Base-by-base conservation (phyloP, 2,888 invertebrate species). In the Julus scanicus region DNA sequence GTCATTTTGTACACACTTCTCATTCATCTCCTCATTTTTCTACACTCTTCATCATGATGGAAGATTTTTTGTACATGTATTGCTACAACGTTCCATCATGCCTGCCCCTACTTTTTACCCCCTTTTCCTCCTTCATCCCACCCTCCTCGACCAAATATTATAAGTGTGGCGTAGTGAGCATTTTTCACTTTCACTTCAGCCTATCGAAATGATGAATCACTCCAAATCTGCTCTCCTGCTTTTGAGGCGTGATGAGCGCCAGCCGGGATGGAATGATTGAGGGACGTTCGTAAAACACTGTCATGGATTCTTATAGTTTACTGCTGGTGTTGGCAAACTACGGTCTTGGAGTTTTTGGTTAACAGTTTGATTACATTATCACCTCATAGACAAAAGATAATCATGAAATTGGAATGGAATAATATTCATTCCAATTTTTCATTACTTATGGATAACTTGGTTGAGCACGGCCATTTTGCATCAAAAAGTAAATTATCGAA, bases 161-260 rank as follows among this genome's bases (percentile, higher is more conserved):
- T 63, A n/a, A 63, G 63, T 63, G n/a, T n/a, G n/a, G 63, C 63
- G n/a, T n/a, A 17, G 63, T 2, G 17, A 17, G 5, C 17, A 63
- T 63, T n/a, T 63, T 63, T 63, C 63, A 63, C 63, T 63, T 63
- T 63, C 63, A 63, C 63, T 63, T 63, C 63, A n/a, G 63, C n/a
- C 63, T 63, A 63, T 63, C 63, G 63, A 63, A 63, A 63, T 63
- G 63, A 63, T 63, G 63, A 63, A 63, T 63, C 63, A 63, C n/a
- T 63, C 63, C 1, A 44, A n/a, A 63, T 63, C 63, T 63, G 63
- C 63, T 63, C n/a, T 17, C n/a, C n/a, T 63, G 17, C n/a, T 53
- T 17, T 53, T 53, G 53, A 2, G 53, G 53, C 53, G 11, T 53
- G 53, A 53, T 53, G 53, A 53, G 53, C 53, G 53, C 11, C 53